Base-by-base conservation (phyloP, 1,140 invertebrate genomes). In the Venustaconcha ellipsiformis region DNA sequence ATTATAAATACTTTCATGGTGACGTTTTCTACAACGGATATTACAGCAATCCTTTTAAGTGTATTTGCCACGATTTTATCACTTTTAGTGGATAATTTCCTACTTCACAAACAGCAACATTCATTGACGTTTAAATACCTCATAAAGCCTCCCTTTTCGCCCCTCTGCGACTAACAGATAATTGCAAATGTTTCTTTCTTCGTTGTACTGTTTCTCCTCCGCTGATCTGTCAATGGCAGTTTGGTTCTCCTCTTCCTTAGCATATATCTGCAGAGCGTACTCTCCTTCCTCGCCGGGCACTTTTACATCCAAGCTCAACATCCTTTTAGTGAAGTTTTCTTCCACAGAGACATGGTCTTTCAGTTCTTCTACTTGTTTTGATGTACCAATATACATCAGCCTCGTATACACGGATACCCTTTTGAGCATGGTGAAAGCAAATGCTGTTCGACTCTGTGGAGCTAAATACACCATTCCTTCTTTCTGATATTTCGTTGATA, bases 251-350 rank as follows among this genome's bases (percentile, higher is more conserved):
- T 71, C 72, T 55, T 65, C 69, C 62, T 76, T 15, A 0, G 75
- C 63, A 59, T 67, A 20, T 30, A 76, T 60, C 48, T 56, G 58
- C n/a, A 76, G 48, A 6, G 75, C 75, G 71, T 71, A 76, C 57
- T 76, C 75, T 30, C 75, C 75, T 37, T 76, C 48, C 4, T 71
- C 37, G 4, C 11, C 75, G 14, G 75, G 75, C 14, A 76, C 70
- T 12, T 20, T 70, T 12, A 76, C 69, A 8, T 59, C 48, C 20
- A 76, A 57, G 57, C n/a, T 60, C n/a, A 70, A 20, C 55, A 58
- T 76, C 11, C 63, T 13, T 18, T 69, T 48, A 20, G 8, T 68
- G 20, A 59, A 20, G n/a, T 62, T 71, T 58, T 67, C 59, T 62
- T 67, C 62, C 11, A 48, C 6, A 48, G 37, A 48, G 37, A 70